Base-by-base conservation (phyloP, 1,140 invertebrate species). In the Tetramorium parvispinum region DNA sequence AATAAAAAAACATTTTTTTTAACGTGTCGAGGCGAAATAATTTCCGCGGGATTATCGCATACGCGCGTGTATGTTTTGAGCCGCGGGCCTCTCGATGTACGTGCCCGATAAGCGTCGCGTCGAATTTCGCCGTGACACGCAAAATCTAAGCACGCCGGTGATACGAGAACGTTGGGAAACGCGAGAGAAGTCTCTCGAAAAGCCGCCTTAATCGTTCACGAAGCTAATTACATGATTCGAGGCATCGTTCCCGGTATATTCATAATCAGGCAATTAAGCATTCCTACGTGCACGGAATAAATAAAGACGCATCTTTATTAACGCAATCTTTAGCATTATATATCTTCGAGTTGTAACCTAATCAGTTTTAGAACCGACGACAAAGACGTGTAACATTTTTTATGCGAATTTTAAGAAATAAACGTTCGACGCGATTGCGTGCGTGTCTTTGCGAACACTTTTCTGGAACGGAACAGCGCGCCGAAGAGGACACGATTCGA, bases 21-120 rank as follows among this genome's bases (percentile, higher is more conserved):
- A 37, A 51, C 55, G 32, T 3, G 10, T 13, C 43, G 11, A 71
- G 40, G 21, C 51, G 21, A 57, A 43, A 55, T 70, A 32, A 55
- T 71, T 55, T 73, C 11, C 7, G 51, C 79, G 51, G 18, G 37
- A 59, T 61, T 82, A 83, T 73, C 68, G 53, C 24, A 13, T 3
- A 43, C 40, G 37, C 21, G 27, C 75, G 32, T 21, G 40, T 55
- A 3, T 53, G 27, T 86, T 46, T 63, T 10, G 5, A 59, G 10
- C 8, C 61, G 51, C 40, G 21, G 46, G 59, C 21, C 27, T 83
- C 40, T 24, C 51, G 73, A 85, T 85, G 59, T 78, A 77, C 85
- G 76, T 66, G 85, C 61, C 55, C n/a, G 73, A 78, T 86, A 78
- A 79, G 61, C 37, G 24, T 5, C 18, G 76, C 13, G 27, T 78